These are phyloP conservation scores for Meda fulgida DNA, from an alignment of 2,797 vertebrate genomes.

Conservation along the genomic window DNA sequence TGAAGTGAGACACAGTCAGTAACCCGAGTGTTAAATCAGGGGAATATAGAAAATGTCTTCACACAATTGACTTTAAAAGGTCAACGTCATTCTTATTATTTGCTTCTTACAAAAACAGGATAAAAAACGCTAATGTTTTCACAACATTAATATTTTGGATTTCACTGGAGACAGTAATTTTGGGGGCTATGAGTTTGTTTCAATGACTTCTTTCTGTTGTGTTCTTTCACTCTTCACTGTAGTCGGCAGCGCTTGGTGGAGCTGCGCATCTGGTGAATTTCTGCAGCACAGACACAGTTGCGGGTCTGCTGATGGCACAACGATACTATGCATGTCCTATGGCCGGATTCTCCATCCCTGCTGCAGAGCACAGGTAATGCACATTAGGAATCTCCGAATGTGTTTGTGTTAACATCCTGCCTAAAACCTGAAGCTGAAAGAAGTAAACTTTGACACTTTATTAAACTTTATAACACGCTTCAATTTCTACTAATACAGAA, in stretches of 20 bases:
- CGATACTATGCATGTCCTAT: conserved; percentile 78
- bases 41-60: conserved; percentile 22
- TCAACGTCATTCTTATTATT: background rate
- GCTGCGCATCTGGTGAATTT: conserved; percentile 83
- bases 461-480: background rate
- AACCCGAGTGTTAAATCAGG: conserved; percentile 25
- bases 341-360: conserved; percentile 83
- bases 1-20: conserved; percentile 10
- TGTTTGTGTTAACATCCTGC: background rate
- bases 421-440: background rate
- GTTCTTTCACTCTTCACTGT: background rate
- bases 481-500: background rate
- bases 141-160: background rate
- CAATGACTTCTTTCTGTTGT: background rate
- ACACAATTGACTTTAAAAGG: conserved; percentile 10
- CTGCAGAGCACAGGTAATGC: conserved; percentile 81
- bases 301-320: conserved; percentile 79
- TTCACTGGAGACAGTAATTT: background rate
- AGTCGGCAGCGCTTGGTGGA: conserved; percentile 82
- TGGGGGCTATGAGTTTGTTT: background rate
- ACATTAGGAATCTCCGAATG: background rate
- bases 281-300: conserved; percentile 82
- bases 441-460: background rate
- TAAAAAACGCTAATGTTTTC: background rate
- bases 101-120: background rate